Evolutionary conservation across 1,140 invertebrate species (phyloP).

Genomic region (Cyclargus thomasi): DNA sequence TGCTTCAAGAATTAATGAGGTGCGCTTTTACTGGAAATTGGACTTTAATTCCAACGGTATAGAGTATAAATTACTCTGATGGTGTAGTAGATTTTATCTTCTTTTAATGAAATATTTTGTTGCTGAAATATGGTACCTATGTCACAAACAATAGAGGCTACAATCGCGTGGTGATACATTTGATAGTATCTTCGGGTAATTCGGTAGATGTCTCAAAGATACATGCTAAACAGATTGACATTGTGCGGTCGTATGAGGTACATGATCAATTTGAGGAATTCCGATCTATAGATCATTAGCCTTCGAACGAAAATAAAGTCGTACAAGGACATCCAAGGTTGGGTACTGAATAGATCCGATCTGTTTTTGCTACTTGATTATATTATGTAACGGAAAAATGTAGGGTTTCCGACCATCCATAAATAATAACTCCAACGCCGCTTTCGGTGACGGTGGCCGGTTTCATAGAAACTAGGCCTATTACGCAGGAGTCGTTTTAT

Average conservation of each 20-base stretch:
- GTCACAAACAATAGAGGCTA: background rate
- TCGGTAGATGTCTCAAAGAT: constrained; percentile 26
- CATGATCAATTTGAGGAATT: constrained; percentile 17
- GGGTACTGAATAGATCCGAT: background rate
- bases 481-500: no score
- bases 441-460: no score
- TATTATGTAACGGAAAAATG: no score
- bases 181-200: constrained; percentile 10
- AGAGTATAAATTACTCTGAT: background rate
- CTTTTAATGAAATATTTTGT: constrained; percentile 1
- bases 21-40: constrained; percentile 18
- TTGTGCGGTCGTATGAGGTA: constrained; percentile 35
- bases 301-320: background rate
- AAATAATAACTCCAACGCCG: no score
- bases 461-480: no score
- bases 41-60: constrained; percentile 19
- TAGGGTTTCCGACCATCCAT: no score
- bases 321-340: background rate
- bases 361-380: no score
- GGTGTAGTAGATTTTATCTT: constrained; percentile 15
- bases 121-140: background rate
- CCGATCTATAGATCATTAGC: background rate
- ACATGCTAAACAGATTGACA: constrained; percentile 31
- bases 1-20: constrained; percentile 37
- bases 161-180: background rate